Conservation (phyloP, 2,113 vertebrate genomes). For the Semnopithecus entellus region DNA sequence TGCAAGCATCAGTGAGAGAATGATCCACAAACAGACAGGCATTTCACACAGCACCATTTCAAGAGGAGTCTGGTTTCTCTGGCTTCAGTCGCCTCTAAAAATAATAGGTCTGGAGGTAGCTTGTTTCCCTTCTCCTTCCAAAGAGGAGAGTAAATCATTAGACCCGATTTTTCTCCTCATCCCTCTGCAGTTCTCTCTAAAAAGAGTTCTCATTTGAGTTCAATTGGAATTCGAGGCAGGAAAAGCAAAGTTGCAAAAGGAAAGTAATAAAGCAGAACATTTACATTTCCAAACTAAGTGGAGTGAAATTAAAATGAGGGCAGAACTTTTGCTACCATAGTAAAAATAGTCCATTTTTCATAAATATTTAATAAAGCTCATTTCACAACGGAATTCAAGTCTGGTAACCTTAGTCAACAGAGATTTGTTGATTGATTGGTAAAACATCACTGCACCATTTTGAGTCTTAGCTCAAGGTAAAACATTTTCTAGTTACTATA, state of each 20-base stretch:
- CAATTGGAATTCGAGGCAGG: constrained; percentile 13
- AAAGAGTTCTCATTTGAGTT: constrained; percentile 31
- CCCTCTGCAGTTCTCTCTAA: constrained; percentile 4
- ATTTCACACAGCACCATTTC: constrained; percentile 41
- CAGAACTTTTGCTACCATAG: not conserved
- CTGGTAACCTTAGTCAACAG: constrained; percentile 6
- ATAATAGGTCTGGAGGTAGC: constrained; percentile 31
- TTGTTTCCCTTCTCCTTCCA: constrained; percentile 52
- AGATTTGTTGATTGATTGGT: constrained; percentile 39
- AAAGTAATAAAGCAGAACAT: not conserved
- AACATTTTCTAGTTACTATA: constrained; percentile 70
- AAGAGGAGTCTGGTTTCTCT: constrained; percentile 28
- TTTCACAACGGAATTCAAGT: not conserved
- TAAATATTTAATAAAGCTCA: constrained; percentile 14
- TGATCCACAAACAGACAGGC: constrained; percentile 29
- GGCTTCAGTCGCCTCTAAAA: constrained; percentile 52
- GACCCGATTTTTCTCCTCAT: constrained; percentile 3
- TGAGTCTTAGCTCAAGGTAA: constrained; percentile 37
- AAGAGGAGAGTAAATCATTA: constrained; percentile 32
- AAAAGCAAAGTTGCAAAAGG: constrained; percentile 22
- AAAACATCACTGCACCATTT: not conserved
- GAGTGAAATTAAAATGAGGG: constrained; percentile 7
- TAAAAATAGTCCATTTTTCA: not conserved
- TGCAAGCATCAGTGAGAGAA: constrained; percentile 36
- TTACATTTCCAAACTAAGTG: constrained; percentile 36